Evolutionary conservation across 2,888 invertebrate species (phyloP).

Genomic region (Globia sparganii): DNA sequence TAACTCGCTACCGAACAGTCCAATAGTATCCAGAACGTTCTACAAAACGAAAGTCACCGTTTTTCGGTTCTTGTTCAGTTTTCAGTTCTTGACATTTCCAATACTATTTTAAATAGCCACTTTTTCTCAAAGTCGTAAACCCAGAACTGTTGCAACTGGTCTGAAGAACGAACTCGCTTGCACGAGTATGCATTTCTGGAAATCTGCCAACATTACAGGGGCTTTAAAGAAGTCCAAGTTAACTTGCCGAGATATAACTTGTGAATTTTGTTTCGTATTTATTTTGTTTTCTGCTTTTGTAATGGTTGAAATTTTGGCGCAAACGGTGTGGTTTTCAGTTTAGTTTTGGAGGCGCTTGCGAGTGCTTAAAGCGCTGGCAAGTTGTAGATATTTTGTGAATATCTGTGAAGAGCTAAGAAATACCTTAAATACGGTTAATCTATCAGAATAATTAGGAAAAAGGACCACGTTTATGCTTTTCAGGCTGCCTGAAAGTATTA

Average conservation of each 20-base stretch:
- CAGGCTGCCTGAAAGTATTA: background rate
- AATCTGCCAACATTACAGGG: constrained; percentile 60
- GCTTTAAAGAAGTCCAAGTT: constrained; percentile 55
- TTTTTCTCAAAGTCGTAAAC: constrained; percentile 54
- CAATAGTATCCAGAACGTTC: constrained; percentile 9
- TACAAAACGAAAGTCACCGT: constrained; percentile 37
- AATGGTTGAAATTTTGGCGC: constrained; percentile 37
- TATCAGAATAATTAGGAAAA: background rate
- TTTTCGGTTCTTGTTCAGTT: constrained; percentile 41
- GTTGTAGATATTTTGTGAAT: background rate
- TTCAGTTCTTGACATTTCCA: constrained; percentile 58
- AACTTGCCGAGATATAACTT: constrained; percentile 56
- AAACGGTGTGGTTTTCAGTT: constrained; percentile 31
- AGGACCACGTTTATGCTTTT: background rate
- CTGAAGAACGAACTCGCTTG: constrained; percentile 37
- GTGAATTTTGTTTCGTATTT: constrained; percentile 54
- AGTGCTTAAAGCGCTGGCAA: background rate
- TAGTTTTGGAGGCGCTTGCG: constrained; percentile 3
- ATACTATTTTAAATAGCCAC: constrained; percentile 58
- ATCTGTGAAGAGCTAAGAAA: background rate
- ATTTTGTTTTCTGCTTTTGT: constrained; percentile 54
- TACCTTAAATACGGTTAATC: too few relatives aligned
- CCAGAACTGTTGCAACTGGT: constrained; percentile 36
- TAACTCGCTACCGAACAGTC: background rate
- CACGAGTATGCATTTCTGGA: constrained; percentile 60